Base-by-base conservation (phyloP, 2,888 invertebrate species). In the Andrena hattorfiana region DNA sequence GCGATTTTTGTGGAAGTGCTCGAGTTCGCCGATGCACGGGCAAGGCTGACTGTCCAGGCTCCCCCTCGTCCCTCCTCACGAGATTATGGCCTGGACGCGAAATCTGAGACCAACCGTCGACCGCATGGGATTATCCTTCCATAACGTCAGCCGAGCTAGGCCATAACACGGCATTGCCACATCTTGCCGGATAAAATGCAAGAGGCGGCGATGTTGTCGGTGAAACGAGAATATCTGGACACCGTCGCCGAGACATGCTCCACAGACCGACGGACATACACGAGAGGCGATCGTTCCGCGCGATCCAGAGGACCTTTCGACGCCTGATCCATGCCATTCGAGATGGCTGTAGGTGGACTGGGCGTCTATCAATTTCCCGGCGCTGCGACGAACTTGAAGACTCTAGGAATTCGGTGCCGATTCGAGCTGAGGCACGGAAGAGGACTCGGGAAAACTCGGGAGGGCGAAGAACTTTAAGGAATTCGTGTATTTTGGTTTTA, bases 51-150 rank as follows among this genome's bases (percentile, higher is more conserved):
- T 28, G 51, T 63, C 64, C 75, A 79, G 64, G 64, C 59, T 76
- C 8, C 60, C 77, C 16, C 62, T 1, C 60, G 51, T 35, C 51
- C 49, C 59, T 64, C 64, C 67, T 35, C 48, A 49, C 77, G 77
- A 69, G 83, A 81, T 84, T 84, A 78, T 75, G 83, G 67, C 71
- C 77, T 67, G 64, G 26, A 49, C 62, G 72, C 70, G 88, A 86
- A 90, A 88, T 84, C 80, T 81, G 80, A 89, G 72, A 85, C 74
- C 81, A 72, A 66, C 30, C 73, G 84, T 83, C 86, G 81, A 90
- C 89, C 89, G 84, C 89, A 89, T 81, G 79, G 88, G 87, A 90
- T 91, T 90, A 91, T 89, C 88, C 87, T 90, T 84, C 88, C 88
- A 87, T 90, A 84, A 84, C 84, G 89, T 85, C 85, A 76, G 78